phyloP scores from a whole-genome alignment of 2,797 vertebrate genomes.

The Myotis findleyi region DNA sequence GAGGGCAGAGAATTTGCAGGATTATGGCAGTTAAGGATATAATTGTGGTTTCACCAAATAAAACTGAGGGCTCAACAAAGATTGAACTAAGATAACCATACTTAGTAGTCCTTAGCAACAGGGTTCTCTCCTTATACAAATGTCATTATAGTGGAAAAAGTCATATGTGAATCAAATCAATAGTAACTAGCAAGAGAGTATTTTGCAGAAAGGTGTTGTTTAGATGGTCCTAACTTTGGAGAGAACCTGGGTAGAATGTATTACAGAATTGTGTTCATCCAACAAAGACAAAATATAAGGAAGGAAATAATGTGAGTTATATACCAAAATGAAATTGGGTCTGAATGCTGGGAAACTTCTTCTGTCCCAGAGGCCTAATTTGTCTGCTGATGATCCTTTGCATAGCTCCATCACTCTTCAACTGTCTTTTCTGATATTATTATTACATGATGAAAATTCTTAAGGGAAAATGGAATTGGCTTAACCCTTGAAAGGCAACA shows the following conservation, averaged over 20 bases:
- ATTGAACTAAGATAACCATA: background rate
- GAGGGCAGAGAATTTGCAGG: background rate
- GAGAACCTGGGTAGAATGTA: background rate
- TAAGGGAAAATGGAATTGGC: background rate
- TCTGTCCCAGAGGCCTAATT: background rate
- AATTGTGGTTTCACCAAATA: background rate
- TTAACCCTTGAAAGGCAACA: background rate
- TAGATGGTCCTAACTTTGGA: background rate
- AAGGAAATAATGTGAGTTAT: background rate
- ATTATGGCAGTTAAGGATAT: background rate
- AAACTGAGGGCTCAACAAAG: background rate
- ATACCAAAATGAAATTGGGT: background rate
- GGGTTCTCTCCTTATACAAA: background rate
- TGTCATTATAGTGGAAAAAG: background rate
- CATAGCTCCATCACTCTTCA: background rate
- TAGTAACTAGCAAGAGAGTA: background rate
- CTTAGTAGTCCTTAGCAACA: background rate
- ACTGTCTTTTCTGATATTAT: background rate
- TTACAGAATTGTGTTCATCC: background rate
- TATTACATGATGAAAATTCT: background rate
- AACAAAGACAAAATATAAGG: background rate
- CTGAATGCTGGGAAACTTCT: background rate
- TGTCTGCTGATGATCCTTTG: background rate
- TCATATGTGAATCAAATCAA: background rate
- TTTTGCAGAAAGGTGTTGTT: background rate